These are phyloP conservation scores for Eulithis testata DNA, from an alignment of 2,888 invertebrate genomes.

Conservation along the genomic window DNA sequence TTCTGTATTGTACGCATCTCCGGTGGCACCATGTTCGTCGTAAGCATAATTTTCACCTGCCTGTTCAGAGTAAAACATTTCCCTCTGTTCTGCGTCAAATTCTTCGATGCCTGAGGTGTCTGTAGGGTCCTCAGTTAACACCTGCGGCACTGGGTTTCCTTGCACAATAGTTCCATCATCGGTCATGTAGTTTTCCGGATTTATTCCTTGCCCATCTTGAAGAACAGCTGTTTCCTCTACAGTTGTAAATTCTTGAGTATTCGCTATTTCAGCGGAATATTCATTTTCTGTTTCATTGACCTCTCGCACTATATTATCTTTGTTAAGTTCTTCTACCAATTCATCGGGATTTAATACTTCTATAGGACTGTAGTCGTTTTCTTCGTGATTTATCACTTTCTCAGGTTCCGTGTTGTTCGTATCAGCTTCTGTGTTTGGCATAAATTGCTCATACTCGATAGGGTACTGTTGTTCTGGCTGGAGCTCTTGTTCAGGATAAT, in stretches of 20 bases:
- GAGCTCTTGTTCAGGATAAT: slow-evolving; percentile 30
- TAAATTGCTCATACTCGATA: slow-evolving; percentile 31
- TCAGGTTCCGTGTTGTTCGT: slow-evolving; percentile 27
- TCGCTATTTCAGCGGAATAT: slow-evolving; percentile 45
- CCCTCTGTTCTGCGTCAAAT: slow-evolving; percentile 62
- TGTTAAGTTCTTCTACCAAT: slow-evolving; percentile 35
- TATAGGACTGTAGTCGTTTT: slow-evolving; percentile 37
- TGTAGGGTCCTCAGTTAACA: slow-evolving; percentile 17
- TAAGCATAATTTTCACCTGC: slow-evolving; percentile 46
- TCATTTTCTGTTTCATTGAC: slow-evolving; percentile 33
- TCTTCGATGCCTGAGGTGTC: slow-evolving; percentile 53
- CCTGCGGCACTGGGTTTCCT: slow-evolving; percentile 17
- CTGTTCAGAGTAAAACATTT: slow-evolving; percentile 67
- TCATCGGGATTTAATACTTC: slow-evolving; percentile 40
- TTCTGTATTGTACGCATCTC: slow-evolving; percentile 44
- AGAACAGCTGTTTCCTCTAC: slow-evolving; percentile 38
- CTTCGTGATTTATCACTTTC: slow-evolving; percentile 38
- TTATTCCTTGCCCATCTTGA: slow-evolving; percentile 44
- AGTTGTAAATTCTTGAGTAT: slow-evolving; percentile 47
- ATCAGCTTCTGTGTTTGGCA: slow-evolving; percentile 29
- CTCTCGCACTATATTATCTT: slow-evolving; percentile 28
- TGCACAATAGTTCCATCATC: slow-evolving; percentile 33
- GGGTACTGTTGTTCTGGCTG: slow-evolving; percentile 20
- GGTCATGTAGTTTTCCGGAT: slow-evolving; percentile 41
- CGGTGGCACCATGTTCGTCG: slow-evolving; percentile 43